Percentiles rank a stretch among this genome's conserved stretches.
phyloP scores from a whole-genome alignment of 1,140 invertebrate genomes.

The Diachasmimorpha longicaudata region DNA sequence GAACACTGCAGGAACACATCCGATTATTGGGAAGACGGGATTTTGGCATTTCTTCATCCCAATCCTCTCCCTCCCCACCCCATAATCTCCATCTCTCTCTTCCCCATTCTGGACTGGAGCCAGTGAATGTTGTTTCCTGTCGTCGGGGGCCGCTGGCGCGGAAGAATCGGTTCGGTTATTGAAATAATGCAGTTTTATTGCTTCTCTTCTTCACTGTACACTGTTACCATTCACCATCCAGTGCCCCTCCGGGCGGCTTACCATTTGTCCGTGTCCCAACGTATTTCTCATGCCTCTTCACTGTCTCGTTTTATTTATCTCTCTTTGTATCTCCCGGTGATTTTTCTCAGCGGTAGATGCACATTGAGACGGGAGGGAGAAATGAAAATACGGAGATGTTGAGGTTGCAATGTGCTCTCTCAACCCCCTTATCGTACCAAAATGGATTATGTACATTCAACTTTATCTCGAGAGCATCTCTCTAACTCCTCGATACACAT shows the following conservation, averaged over 20 bases:
- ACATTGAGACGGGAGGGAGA: not conserved
- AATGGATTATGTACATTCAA: slow-evolving; percentile 40
- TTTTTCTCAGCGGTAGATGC: not conserved
- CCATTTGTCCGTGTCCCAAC: not conserved
- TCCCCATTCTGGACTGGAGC: slow-evolving; percentile 42
- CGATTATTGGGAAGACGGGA: slow-evolving; percentile 58
- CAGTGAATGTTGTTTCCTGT: slow-evolving; percentile 59
- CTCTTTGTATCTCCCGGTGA: not conserved
- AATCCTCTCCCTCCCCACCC: not conserved
- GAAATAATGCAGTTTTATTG: slow-evolving; percentile 60
- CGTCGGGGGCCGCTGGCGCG: slow-evolving; percentile 51
- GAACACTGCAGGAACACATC: slow-evolving; percentile 57
- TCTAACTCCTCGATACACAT: not conserved
- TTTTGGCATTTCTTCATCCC: slow-evolving; percentile 54
- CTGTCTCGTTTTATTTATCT: not conserved
- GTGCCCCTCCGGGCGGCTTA: not conserved
- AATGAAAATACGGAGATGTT: not conserved
- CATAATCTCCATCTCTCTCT: not conserved
- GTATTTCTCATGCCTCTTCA: slow-evolving; percentile 2
- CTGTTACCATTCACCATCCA: not conserved
- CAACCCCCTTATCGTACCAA: not conserved
- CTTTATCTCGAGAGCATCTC: slow-evolving; percentile 33
- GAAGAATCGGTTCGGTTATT: slow-evolving; percentile 58
- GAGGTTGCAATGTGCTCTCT: slow-evolving; percentile 22
- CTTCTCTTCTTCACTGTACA: slow-evolving; percentile 28